These are phyloP conservation scores for Acrossocheilus fasciatus DNA, from an alignment of 2,797 vertebrate genomes.

Conservation along the genomic window DNA sequence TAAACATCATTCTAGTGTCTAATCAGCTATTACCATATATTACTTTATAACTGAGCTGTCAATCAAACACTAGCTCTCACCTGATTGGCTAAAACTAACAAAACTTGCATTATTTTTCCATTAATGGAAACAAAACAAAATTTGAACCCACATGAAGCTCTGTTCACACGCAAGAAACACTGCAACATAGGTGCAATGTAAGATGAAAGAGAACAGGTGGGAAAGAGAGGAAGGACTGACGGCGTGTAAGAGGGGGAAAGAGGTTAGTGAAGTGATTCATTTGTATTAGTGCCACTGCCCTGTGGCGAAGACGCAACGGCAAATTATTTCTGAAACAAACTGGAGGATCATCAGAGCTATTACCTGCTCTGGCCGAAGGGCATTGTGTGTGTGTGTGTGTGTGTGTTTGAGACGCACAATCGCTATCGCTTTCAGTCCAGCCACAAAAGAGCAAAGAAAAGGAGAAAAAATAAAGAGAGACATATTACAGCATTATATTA, in stretches of 20 bases:
- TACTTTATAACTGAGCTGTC: not conserved
- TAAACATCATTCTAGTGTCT: not conserved
- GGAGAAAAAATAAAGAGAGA: slow-evolving; percentile 19
- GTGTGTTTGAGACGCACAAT: slow-evolving; percentile 80
- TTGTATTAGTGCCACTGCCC: slow-evolving; percentile 83
- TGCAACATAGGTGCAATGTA: not conserved
- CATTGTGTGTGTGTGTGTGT: slow-evolving; percentile 54
- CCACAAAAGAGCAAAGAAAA: slow-evolving; percentile 44
- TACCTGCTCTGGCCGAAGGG: slow-evolving; percentile 83
- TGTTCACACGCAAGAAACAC: not conserved
- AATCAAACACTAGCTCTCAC: not conserved
- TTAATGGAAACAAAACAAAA: not conserved
- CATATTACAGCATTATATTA: too few species aligned
- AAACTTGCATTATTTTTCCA: not conserved
- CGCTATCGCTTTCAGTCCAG: slow-evolving; percentile 77
- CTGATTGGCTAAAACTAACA: not conserved
- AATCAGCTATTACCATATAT: not conserved
- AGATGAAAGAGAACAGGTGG: slow-evolving; percentile 53
- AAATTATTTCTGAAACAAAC: slow-evolving; percentile 92
- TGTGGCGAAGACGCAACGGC: slow-evolving; percentile 79
- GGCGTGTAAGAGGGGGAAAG: slow-evolving; percentile 20
- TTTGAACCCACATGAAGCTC: not conserved
- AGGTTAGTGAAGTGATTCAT: slow-evolving; percentile 86
- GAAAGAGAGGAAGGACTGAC: slow-evolving; percentile 66
- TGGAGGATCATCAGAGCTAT: slow-evolving; percentile 86